Conservation (phyloP, 2,888 invertebrate genomes). For the Eupelmus urozonus region DNA sequence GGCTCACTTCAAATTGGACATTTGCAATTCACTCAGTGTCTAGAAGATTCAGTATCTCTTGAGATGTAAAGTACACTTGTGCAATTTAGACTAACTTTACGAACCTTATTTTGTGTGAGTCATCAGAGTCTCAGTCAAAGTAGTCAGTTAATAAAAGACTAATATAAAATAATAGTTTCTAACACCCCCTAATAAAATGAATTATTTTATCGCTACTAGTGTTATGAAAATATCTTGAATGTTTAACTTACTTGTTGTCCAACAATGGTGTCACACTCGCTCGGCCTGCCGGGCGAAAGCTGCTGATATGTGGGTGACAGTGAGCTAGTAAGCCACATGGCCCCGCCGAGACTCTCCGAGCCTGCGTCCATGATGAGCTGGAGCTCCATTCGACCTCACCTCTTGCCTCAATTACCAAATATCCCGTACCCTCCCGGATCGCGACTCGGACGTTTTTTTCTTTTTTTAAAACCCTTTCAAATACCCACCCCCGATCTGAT, state of each 20-base stretch:
- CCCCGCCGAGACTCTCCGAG: slow-evolving; percentile 70
- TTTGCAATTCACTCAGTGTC: too few species aligned
- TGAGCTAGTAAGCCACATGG: slow-evolving; percentile 72
- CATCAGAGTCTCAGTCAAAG: too few species aligned
- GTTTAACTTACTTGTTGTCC: slow-evolving; percentile 74
- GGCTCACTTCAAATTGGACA: too few species aligned
- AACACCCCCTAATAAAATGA: too few species aligned
- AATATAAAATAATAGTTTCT: too few species aligned
- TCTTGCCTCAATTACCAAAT: slow-evolving; percentile 3
- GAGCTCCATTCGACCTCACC: slow-evolving; percentile 67
- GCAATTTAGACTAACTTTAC: too few species aligned
- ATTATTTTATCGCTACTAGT: neutral
- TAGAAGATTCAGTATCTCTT: too few species aligned
- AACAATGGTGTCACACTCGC: slow-evolving; percentile 68
- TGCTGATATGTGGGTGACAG: slow-evolving; percentile 71
- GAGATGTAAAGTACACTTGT: too few species aligned
- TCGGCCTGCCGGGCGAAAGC: slow-evolving; percentile 70
- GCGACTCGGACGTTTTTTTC: too few species aligned
- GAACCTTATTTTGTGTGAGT: too few species aligned
- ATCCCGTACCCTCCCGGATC: neutral
- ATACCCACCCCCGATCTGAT: neutral
- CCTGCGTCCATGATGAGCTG: slow-evolving; percentile 73
- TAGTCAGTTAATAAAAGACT: too few species aligned
- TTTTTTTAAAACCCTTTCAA: neutral
- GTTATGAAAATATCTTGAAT: slow-evolving; percentile 9